Percentiles rank a stretch among this genome's conserved stretches.
Evolutionary conservation across 2,888 invertebrate genomes (phyloP).

Genomic region (Lordiphosa andalusiaca): DNA sequence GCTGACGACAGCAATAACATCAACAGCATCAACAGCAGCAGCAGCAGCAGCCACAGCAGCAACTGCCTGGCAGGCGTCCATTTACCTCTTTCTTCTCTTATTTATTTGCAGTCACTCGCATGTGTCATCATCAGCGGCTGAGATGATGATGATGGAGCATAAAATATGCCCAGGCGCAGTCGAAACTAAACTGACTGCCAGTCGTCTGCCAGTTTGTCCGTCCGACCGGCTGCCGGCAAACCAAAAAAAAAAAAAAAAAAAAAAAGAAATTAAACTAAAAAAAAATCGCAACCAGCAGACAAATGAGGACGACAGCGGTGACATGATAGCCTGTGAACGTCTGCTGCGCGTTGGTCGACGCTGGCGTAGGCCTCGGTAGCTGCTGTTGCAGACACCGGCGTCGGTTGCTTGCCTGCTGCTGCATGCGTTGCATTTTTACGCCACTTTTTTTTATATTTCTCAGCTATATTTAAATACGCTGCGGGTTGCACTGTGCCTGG

Average conservation of each 20-base stretch:
- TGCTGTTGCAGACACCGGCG: constrained; percentile 29
- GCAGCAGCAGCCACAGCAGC: constrained; percentile 19
- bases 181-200: constrained; percentile 57
- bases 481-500: constrained; percentile 54
- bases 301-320: constrained; percentile 73
- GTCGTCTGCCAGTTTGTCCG: constrained; percentile 8
- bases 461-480: constrained; percentile 72
- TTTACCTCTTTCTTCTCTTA: constrained; percentile 18
- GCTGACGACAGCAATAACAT: constrained; percentile 62
- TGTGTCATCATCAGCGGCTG: constrained; percentile 65
- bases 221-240: constrained; percentile 26
- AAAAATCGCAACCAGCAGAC: constrained; percentile 54
- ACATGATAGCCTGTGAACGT: constrained; percentile 61
- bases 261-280: constrained; percentile 26
- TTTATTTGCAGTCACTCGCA: constrained; percentile 67
- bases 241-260: constrained; percentile 44
- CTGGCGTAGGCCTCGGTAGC: constrained; percentile 12
- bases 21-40: constrained; percentile 27
- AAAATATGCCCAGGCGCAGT: constrained; percentile 60
- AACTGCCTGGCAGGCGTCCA: constrained; percentile 16
- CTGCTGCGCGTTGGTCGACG: constrained; percentile 29
- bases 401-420: constrained; percentile 44
- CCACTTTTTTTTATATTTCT: constrained; percentile 32
- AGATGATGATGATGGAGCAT: constrained; percentile 58
- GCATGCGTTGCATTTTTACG: constrained; percentile 64